Evolutionary conservation across 2,797 vertebrate species (phyloP).

Genomic region (Sarcophilus harrisii): DNA sequence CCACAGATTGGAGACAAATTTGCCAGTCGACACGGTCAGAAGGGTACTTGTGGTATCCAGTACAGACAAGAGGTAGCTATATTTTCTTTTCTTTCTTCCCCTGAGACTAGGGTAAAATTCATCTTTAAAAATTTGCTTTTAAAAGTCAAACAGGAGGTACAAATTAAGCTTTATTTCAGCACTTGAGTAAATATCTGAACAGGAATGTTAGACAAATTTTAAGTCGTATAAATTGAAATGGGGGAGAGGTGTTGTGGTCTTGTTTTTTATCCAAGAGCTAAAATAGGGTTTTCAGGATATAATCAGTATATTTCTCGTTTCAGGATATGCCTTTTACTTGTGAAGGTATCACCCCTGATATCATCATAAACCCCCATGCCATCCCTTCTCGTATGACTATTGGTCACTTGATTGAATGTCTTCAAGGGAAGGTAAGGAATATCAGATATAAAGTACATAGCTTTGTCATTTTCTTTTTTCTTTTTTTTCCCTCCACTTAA

Average conservation of each 20-base stretch:
- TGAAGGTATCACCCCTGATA: slow-evolving; percentile 98
- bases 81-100: not conserved
- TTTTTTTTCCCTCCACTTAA: too few species aligned
- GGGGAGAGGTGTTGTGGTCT: not conserved
- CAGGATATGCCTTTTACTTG: slow-evolving; percentile 99
- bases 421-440: slow-evolving; percentile 95
- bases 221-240: not conserved
- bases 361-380: slow-evolving; percentile 99
- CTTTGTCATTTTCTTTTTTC: not conserved
- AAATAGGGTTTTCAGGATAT: slow-evolving; percentile 6
- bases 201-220: slow-evolving; percentile 26
- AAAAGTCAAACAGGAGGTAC: not conserved
- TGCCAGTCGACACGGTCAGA: slow-evolving; percentile 98
- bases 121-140: slow-evolving; percentile 56
- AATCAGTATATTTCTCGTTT: slow-evolving; percentile 49
- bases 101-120: slow-evolving; percentile 36
- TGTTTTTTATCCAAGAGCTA: slow-evolving; percentile 15
- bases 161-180: slow-evolving; percentile 24
- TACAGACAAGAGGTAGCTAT: slow-evolving; percentile 95
- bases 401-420: slow-evolving; percentile 98
- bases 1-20: slow-evolving; percentile 99
- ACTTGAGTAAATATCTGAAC: slow-evolving; percentile 8
- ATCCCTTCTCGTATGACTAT: slow-evolving; percentile 99
- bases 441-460: not conserved
- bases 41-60: slow-evolving; percentile 99